A percentile compares a stretch with the other conserved stretches of the same genome.
Conservation (phyloP, 2,113 vertebrate species). For the Promerops cafer region DNA sequence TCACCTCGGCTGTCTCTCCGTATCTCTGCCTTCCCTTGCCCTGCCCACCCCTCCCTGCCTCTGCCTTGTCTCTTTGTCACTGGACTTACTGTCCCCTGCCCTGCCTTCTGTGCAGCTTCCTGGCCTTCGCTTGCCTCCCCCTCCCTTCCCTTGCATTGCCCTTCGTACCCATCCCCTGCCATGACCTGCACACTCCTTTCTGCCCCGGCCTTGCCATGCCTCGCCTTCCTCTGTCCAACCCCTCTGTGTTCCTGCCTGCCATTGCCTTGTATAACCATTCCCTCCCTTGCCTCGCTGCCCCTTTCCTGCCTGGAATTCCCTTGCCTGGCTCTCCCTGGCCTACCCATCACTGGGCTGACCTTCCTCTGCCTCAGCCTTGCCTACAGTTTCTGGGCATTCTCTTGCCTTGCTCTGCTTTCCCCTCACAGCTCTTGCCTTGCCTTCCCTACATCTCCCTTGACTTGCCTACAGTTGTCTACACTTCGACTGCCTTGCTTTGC, state of each 20-base stretch:
- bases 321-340: neutral
- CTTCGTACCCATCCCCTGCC: neutral
- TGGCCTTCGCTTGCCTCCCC: neutral
- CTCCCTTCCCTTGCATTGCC: neutral
- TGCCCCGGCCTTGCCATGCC: neutral
- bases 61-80: too few relatives aligned
- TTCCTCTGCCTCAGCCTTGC: neutral
- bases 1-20: too few relatives aligned
- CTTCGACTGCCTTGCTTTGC: neutral
- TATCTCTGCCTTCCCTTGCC: too few relatives aligned
- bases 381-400: neutral
- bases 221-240: neutral
- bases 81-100: too few relatives aligned
- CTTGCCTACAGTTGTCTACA: neutral
- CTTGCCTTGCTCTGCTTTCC: neutral
- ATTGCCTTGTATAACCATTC: neutral
- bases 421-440: neutral
- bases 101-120: too few relatives aligned
- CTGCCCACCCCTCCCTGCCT: too few relatives aligned
- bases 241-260: neutral
- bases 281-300: neutral
- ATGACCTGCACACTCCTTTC: rapidly evolving
- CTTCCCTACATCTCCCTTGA: neutral
- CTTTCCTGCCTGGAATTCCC: neutral
- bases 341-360: neutral